These are phyloP conservation scores for Actinemys pallida DNA, from an alignment of 2,113 vertebrate species.

Conservation along the genomic window DNA sequence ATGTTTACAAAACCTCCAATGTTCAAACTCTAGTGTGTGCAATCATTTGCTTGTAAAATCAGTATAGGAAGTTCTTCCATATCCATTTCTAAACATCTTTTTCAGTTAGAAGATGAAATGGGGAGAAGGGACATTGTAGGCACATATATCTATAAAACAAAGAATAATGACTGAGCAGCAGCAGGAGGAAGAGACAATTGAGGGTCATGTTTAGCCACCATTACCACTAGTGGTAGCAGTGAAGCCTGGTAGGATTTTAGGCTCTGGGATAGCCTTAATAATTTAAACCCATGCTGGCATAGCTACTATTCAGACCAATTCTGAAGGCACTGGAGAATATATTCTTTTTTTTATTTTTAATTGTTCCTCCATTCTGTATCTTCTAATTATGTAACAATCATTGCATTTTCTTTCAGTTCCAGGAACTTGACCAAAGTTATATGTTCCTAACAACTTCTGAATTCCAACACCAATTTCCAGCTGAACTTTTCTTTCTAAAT, in stretches of 20 bases:
- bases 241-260: neutral
- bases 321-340: neutral
- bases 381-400: neutral
- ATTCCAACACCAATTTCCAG: neutral
- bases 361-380: neutral
- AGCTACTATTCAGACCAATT: neutral
- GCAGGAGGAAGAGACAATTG: neutral
- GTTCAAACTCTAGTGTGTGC: neutral
- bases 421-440: fast-evolving
- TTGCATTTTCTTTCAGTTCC: neutral
- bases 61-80: neutral
- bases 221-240: neutral
- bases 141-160: neutral
- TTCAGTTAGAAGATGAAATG: neutral
- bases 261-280: neutral
- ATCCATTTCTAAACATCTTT: neutral
- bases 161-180: neutral
- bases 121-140: neutral
- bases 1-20: neutral
- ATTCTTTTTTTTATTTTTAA: neutral
- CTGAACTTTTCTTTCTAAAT: neutral
- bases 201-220: neutral
- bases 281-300: neutral
- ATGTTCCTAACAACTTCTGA: neutral
- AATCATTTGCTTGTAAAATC: neutral